Evolutionary conservation across 2,888 invertebrate species (phyloP).

Genomic region (Drosophila atripex): DNA sequence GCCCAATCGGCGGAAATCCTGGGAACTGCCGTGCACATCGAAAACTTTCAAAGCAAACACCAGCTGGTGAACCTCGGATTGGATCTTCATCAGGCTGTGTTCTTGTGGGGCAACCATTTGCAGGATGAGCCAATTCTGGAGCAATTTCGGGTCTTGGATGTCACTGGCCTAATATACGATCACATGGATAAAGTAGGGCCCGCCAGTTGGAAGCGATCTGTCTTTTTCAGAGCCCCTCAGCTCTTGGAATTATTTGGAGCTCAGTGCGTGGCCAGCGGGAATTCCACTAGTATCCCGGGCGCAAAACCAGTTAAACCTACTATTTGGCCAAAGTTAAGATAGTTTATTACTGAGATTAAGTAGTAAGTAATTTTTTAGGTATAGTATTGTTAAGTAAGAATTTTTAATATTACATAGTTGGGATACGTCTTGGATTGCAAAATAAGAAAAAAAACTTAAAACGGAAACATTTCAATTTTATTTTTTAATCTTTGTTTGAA

Average conservation of each 20-base stretch:
- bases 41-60: conserved; percentile 89
- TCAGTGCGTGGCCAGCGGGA: conserved; percentile 72
- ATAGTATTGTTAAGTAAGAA: too few species aligned
- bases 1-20: conserved; percentile 92
- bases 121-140: conserved; percentile 92
- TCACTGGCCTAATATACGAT: conserved; percentile 98
- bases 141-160: conserved; percentile 92
- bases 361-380: not conserved
- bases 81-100: conserved; percentile 92
- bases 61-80: conserved; percentile 88
- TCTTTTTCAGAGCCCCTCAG: conserved; percentile 69
- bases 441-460: too few species aligned
- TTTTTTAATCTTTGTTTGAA: too few species aligned
- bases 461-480: too few species aligned
- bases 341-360: conserved; percentile 1
- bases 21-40: conserved; percentile 95
- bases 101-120: conserved; percentile 98
- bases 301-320: conserved; percentile 73
- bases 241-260: conserved; percentile 67
- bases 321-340: conserved; percentile 69
- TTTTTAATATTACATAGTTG: too few species aligned
- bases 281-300: conserved; percentile 63
- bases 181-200: conserved; percentile 87
- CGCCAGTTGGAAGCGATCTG: conserved; percentile 67
- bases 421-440: too few species aligned